Percentiles rank a stretch among this genome's conserved stretches.
phyloP scores from a whole-genome alignment of 2,113 vertebrate genomes.

The Psephotus haematonotus region DNA sequence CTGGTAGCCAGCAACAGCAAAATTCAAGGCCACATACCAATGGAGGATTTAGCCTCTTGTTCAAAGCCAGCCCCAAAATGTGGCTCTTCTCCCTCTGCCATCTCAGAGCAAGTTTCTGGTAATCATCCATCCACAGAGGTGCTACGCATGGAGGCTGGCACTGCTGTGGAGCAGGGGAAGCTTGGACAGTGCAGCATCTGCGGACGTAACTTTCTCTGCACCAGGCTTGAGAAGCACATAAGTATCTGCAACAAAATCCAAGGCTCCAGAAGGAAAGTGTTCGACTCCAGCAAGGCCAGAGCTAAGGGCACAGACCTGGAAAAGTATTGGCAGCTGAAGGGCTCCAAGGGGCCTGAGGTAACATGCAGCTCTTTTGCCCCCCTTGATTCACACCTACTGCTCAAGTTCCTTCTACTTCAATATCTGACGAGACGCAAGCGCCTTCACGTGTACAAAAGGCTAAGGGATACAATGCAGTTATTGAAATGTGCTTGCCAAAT shows the following conservation, averaged over 20 bases:
- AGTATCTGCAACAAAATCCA: constrained; percentile 77
- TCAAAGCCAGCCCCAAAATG: not conserved
- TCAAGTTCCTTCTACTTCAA: not conserved
- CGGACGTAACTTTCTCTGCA: constrained; percentile 73
- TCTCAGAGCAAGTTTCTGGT: not conserved
- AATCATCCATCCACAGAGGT: not conserved
- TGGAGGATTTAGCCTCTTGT: not conserved
- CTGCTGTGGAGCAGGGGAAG: not conserved
- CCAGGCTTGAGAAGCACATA: constrained; percentile 80
- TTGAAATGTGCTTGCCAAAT: not conserved
- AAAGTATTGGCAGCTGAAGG: constrained; percentile 73
- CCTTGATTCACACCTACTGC: not conserved
- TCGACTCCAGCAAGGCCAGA: constrained; percentile 79
- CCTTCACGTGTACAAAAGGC: accelerated
- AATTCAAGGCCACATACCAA: not conserved
- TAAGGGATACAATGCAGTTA: not conserved
- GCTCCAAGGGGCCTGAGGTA: constrained; percentile 74
- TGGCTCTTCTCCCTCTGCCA: not conserved
- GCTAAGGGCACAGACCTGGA: constrained; percentile 82
- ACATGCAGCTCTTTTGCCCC: not conserved
- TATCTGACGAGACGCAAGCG: accelerated
- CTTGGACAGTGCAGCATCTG: constrained; percentile 80
- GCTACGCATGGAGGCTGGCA: not conserved
- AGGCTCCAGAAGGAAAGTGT: constrained; percentile 77
- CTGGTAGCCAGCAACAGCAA: constrained; percentile 50